A percentile compares a stretch with the other conserved stretches of the same genome.
phyloP scores from a whole-genome alignment of 2,888 invertebrate genomes.

The Drosophila barbarae region DNA sequence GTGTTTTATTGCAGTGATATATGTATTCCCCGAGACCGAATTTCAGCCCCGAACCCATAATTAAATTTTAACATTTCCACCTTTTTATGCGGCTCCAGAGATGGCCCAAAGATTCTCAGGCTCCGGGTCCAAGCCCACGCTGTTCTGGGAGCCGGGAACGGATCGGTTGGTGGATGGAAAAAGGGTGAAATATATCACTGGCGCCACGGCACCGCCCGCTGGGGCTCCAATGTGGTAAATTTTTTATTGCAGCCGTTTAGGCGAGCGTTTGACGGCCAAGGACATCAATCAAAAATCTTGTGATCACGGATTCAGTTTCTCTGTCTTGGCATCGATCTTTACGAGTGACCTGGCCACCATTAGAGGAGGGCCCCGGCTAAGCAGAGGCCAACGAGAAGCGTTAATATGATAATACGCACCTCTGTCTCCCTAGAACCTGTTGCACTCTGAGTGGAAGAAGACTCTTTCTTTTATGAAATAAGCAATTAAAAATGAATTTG shows the following conservation, averaged over 20 bases:
- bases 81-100: conserved; percentile 51
- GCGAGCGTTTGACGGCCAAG: conserved; percentile 68
- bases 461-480: conserved; percentile 65
- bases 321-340: conserved; percentile 31
- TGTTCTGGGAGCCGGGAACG: conserved; percentile 30
- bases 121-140: conserved; percentile 31
- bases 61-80: conserved; percentile 74
- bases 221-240: conserved; percentile 71
- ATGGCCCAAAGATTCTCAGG: conserved; percentile 47
- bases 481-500: conserved; percentile 72
- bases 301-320: conserved; percentile 18
- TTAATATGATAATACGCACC: conserved; percentile 73
- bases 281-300: conserved; percentile 70
- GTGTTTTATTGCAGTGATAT: conserved; percentile 65
- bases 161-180: conserved; percentile 17
- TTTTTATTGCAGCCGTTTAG: conserved; percentile 74
- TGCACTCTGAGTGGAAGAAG: conserved; percentile 1
- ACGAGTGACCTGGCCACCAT: conserved; percentile 40
- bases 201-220: conserved; percentile 78
- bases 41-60: conserved; percentile 61
- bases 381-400: conserved; percentile 46
- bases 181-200: conserved; percentile 77
- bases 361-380: conserved; percentile 31
- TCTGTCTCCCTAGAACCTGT: conserved; percentile 48
- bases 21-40: conserved; percentile 26